Conservation (phyloP, 2,113 vertebrate genomes). For the Benitochromis conjunctus region DNA sequence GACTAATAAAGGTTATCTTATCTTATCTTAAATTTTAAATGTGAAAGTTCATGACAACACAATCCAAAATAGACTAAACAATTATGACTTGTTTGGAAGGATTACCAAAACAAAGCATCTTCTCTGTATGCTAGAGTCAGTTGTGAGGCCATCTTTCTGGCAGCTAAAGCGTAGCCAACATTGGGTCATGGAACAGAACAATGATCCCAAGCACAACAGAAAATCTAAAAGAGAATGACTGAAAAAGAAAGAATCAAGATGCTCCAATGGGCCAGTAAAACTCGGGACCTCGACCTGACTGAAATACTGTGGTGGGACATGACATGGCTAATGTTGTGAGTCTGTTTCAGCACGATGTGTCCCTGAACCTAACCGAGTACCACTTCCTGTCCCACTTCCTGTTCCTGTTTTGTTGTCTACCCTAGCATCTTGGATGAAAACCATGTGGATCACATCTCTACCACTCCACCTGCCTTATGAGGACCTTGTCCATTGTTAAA, state of each 20-base stretch:
- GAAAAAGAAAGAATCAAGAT: neutral
- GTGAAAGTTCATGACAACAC: neutral
- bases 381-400: too few relatives aligned
- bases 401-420: neutral
- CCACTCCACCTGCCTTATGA: neutral
- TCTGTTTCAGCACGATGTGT: neutral
- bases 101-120: neutral
- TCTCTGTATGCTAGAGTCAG: neutral
- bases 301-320: neutral
- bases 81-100: neutral
- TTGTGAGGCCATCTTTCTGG: neutral
- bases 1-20: too few relatives aligned
- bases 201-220: neutral
- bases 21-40: neutral
- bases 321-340: neutral
- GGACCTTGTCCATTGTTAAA: neutral
- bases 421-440: neutral
- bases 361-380: neutral
- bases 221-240: neutral
- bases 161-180: neutral
- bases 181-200: neutral
- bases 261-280: neutral
- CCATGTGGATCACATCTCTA: neutral
- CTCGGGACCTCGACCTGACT: accelerated
- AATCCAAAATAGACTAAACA: neutral